Base-by-base conservation (phyloP, 2,888 invertebrate genomes). In the Alcis repandata region DNA sequence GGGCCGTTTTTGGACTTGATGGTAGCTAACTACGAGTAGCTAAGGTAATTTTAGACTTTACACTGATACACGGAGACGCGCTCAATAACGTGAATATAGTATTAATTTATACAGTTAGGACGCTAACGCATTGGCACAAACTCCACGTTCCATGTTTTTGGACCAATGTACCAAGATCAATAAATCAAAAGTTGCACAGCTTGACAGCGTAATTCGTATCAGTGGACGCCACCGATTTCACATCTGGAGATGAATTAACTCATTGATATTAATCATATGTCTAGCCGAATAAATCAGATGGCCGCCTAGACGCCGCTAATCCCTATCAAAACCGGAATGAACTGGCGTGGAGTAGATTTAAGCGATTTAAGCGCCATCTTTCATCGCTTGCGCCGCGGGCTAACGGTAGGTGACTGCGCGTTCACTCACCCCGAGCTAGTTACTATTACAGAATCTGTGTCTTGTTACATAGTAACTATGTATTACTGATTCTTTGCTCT, bases 351-450 rank as follows among this genome's bases (percentile, higher is more conserved):
- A 63, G 63, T 63, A 58, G 67, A 60, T 68, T 56, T 70, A 69
- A 70, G 73, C 75, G 65, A 63, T 69, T 56, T 70, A 69, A 70
- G 73, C 75, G 76, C 75, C 68, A 59, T 64, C 78, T 73, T 69
- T 73, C 63, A 66, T 79, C 63, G 64, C 77, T 81, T 79, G 75
- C 64, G 69, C 75, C 76, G 71, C 69, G 59, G 52, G 64, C 65
- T 85, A 85, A 84, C 85, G 83, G 86, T 81, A 75, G 79, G 74
- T 67, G 78, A 73, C 72, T 76, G 77, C 73, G 70, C 79, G 87
- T 84, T 73, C 86, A 85, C 65, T 85, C 80, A 87, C 86, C 87
- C 80, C 76, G 46, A 68, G 79, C 75, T 78, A 19, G 20, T 15
- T 0, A 43, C 56, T 56, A 17, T 15, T 19, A 43, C 17, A 11